Evolutionary conservation across 2,888 invertebrate genomes (phyloP).

Genomic region (Phlogophora meticulosa): DNA sequence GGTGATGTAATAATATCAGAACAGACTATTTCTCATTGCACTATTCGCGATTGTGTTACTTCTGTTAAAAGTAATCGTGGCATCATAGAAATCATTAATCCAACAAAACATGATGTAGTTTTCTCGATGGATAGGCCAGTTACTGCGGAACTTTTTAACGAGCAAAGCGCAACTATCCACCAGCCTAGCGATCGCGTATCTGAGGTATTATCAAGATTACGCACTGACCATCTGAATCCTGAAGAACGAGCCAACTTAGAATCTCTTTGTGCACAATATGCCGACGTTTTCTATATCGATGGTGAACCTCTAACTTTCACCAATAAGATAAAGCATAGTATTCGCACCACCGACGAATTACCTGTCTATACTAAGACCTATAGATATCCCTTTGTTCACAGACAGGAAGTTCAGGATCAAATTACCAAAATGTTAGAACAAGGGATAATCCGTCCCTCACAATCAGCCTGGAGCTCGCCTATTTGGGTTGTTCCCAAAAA

Average conservation of each 20-base stretch:
- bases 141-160: too few species aligned
- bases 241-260: background rate
- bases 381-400: background rate
- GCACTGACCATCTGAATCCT: background rate
- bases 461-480: background rate
- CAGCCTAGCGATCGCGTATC: too few species aligned
- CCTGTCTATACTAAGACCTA: background rate
- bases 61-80: background rate
- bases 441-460: background rate
- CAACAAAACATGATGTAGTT: background rate
- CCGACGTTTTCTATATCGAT: too few species aligned
- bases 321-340: background rate
- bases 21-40: background rate
- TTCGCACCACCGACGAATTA: background rate
- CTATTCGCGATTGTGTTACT: background rate
- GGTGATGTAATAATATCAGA: background rate
- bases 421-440: background rate
- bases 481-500: too few species aligned
- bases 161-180: too few species aligned
- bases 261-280: too few species aligned
- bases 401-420: background rate
- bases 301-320: too few species aligned
- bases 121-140: background rate
- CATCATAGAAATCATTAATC: background rate
- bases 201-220: background rate